These are phyloP conservation scores for Synanthedon andrenaeformis DNA, from an alignment of 2,888 invertebrate genomes.

Conservation along the genomic window DNA sequence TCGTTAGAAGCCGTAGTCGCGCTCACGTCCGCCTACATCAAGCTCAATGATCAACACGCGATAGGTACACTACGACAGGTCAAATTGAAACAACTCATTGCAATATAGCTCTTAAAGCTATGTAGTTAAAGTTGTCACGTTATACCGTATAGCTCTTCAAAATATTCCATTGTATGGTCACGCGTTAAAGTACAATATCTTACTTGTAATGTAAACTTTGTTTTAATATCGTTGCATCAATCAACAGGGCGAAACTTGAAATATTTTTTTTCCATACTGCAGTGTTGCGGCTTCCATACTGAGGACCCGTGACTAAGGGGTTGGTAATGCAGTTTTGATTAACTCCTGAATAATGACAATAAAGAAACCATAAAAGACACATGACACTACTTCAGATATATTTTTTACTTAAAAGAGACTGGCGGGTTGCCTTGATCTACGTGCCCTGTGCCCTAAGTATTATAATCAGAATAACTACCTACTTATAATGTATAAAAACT, in stretches of 20 bases:
- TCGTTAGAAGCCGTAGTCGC: slow-evolving; percentile 47
- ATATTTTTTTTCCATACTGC: slow-evolving; percentile 29
- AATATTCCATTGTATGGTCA: slow-evolving; percentile 37
- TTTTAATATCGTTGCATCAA: slow-evolving; percentile 21
- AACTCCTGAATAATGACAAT: slow-evolving; percentile 23
- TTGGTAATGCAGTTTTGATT: slow-evolving; percentile 63
- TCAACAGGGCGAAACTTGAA: slow-evolving; percentile 27
- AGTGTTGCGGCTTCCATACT: slow-evolving; percentile 10
- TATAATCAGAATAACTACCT: too few species aligned
- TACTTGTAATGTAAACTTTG: not conserved
- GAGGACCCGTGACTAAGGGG: slow-evolving; percentile 44
- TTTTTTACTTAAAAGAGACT: too few species aligned
- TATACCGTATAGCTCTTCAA: not conserved
- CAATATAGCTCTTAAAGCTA: not conserved
- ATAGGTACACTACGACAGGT: slow-evolving; percentile 9
- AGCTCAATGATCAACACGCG: slow-evolving; percentile 45
- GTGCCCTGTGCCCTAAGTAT: too few species aligned
- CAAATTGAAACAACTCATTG: not conserved
- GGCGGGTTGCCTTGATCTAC: too few species aligned
- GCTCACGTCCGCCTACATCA: slow-evolving; percentile 41
- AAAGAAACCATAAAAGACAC: not conserved
- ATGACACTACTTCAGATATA: too few species aligned
- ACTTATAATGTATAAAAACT: too few species aligned
- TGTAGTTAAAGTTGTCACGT: not conserved
- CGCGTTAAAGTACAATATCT: slow-evolving; percentile 8